Conservation (phyloP, 2,888 invertebrate species). For the Falcaria lacertinaria region DNA sequence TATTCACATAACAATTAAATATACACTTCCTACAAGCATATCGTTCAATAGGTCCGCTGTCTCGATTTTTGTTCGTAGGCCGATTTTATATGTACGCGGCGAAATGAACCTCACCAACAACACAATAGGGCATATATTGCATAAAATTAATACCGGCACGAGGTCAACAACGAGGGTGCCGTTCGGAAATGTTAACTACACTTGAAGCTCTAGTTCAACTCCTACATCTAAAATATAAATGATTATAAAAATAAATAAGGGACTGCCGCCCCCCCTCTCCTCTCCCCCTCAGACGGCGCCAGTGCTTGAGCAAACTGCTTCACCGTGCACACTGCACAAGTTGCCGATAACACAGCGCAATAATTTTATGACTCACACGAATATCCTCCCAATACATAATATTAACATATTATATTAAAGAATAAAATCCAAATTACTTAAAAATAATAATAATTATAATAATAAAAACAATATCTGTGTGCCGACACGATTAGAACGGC, state of each 20-base stretch:
- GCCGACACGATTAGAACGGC: background rate
- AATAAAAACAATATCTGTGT: slow-evolving; percentile 46
- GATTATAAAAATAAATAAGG: slow-evolving; percentile 79
- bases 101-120: slow-evolving; percentile 17
- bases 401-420: slow-evolving; percentile 19
- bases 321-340: too few relatives aligned
- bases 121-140: slow-evolving; percentile 16
- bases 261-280: slow-evolving; percentile 49
- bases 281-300: slow-evolving; percentile 34
- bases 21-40: slow-evolving; percentile 67
- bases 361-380: slow-evolving; percentile 39
- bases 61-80: slow-evolving; percentile 52
- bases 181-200: slow-evolving; percentile 50
- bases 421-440: slow-evolving; percentile 58
- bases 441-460: slow-evolving; percentile 44
- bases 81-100: slow-evolving; percentile 17
- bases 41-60: slow-evolving; percentile 45
- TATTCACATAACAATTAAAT: slow-evolving; percentile 67
- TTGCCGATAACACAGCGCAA: slow-evolving; percentile 35
- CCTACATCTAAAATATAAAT: slow-evolving; percentile 72
- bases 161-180: slow-evolving; percentile 27
- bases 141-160: slow-evolving; percentile 37
- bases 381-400: slow-evolving; percentile 9
- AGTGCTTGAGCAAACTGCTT: slow-evolving; percentile 53
- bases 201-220: slow-evolving; percentile 53